Evolutionary conservation across 2,888 invertebrate species (phyloP).

Genomic region (Tenthredo amoena): DNA sequence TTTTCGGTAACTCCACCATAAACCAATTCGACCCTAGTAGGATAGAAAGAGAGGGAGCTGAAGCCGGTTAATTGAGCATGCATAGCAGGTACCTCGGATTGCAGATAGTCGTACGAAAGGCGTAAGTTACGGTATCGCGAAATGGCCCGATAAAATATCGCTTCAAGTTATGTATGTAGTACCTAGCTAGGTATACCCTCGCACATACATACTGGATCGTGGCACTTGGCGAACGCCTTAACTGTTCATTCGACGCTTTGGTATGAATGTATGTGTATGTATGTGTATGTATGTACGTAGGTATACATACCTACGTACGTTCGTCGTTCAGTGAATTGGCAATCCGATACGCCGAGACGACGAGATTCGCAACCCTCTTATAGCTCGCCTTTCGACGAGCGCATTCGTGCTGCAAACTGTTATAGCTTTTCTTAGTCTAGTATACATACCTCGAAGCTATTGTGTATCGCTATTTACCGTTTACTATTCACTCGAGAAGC

Average conservation of each 20-base stretch:
- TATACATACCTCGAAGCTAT: neutral
- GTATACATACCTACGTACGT: neutral
- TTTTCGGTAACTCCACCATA: neutral
- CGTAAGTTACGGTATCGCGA: conserved; percentile 24
- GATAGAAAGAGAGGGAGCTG: neutral
- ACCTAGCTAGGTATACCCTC: neutral
- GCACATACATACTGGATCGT: neutral
- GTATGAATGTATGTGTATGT: neutral
- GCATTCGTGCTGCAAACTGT: conserved; percentile 17
- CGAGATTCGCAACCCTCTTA: neutral
- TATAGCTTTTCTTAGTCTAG: neutral
- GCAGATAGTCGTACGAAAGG: conserved; percentile 16
- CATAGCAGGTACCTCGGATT: conserved; percentile 32
- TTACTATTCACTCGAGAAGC: neutral
- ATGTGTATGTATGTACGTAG: neutral
- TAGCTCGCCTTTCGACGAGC: neutral
- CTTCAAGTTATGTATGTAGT: neutral
- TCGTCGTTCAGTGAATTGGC: conserved; percentile 36
- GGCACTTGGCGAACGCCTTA: neutral
- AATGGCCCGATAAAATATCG: conserved; percentile 42
- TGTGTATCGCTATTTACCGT: neutral
- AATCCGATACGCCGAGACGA: conserved; percentile 30
- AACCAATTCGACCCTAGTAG: neutral
- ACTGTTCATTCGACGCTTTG: neutral
- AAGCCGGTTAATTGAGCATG: conserved; percentile 30